Evolutionary conservation across 2,113 vertebrate genomes (phyloP).

Genomic region (Nothobranchius furzeri): DNA sequence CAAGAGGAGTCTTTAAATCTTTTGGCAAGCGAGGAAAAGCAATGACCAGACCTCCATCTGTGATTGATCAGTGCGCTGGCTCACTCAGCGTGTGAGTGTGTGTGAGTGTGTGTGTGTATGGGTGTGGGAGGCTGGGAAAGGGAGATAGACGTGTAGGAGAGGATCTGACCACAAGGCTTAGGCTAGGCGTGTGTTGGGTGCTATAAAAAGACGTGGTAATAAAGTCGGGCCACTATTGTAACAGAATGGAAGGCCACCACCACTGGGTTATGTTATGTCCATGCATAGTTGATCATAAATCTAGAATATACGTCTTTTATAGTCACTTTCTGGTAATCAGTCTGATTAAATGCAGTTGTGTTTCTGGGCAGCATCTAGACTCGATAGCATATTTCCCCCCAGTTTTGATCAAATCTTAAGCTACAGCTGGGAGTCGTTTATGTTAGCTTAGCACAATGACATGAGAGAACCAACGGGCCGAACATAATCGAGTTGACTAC

Average conservation of each 20-base stretch:
- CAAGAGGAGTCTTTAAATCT: constrained; percentile 27
- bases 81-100: constrained; percentile 45
- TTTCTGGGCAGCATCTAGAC: no score
- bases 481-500: no score
- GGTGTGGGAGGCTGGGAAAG: constrained; percentile 55
- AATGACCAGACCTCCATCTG: constrained; percentile 76
- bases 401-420: no score
- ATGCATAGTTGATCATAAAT: no score
- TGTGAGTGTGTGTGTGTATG: constrained; percentile 43
- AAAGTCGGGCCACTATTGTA: constrained; percentile 72
- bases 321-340: no score
- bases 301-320: no score
- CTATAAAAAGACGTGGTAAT: constrained; percentile 86
- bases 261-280: background rate
- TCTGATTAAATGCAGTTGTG: no score
- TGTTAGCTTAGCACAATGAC: no score
- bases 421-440: no score
- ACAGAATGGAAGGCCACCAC: constrained; percentile 62
- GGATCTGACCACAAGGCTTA: constrained; percentile 68
- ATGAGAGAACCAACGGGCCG: no score
- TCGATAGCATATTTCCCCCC: no score
- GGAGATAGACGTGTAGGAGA: constrained; percentile 37
- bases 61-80: constrained; percentile 72
- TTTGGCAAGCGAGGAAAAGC: constrained; percentile 49
- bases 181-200: constrained; percentile 66